These are phyloP conservation scores for Porphyrio hochstetteri DNA, from an alignment of 2,113 vertebrate species.

Conservation along the genomic window DNA sequence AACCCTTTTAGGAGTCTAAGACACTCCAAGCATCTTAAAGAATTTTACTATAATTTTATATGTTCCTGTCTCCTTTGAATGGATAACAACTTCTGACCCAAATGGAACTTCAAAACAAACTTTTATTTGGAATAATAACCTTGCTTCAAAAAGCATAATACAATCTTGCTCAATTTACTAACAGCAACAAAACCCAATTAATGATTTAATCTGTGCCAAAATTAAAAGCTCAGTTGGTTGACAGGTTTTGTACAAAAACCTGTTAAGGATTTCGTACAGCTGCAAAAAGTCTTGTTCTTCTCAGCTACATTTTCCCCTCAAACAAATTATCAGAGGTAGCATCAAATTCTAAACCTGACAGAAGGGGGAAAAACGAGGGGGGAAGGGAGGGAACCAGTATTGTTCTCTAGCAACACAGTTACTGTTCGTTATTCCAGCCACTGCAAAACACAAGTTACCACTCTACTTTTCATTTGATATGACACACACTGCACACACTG, in stretches of 20 bases:
- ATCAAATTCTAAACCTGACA: not conserved
- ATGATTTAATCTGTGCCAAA: conserved; percentile 1
- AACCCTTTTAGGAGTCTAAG: not conserved
- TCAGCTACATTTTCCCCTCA: not conserved
- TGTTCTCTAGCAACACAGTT: conserved; percentile 34
- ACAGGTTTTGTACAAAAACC: not conserved
- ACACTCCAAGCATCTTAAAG: not conserved
- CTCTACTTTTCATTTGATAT: conserved; percentile 6
- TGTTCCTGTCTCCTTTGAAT: not conserved
- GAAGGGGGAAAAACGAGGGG: not conserved
- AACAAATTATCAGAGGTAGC: not conserved
- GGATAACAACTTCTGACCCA: conserved; percentile 11
- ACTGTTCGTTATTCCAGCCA: not conserved
- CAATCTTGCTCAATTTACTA: conserved; percentile 45
- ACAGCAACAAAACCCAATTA: conserved; percentile 54
- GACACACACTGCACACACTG: not conserved
- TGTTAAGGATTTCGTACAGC: not conserved
- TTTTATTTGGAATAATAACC: conserved; percentile 31
- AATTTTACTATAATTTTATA: not conserved
- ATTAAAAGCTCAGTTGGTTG: conserved; percentile 22
- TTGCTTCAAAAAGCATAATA: conserved; percentile 17
- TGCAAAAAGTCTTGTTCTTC: not conserved
- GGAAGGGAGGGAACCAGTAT: not conserved
- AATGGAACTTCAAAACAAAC: conserved; percentile 18
- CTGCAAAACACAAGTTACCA: conserved; percentile 33